Evolutionary conservation across 2,113 vertebrate genomes (phyloP), one percentile per base, ranked within the genome.

Genomic region (Cisticola juncidis): DNA sequence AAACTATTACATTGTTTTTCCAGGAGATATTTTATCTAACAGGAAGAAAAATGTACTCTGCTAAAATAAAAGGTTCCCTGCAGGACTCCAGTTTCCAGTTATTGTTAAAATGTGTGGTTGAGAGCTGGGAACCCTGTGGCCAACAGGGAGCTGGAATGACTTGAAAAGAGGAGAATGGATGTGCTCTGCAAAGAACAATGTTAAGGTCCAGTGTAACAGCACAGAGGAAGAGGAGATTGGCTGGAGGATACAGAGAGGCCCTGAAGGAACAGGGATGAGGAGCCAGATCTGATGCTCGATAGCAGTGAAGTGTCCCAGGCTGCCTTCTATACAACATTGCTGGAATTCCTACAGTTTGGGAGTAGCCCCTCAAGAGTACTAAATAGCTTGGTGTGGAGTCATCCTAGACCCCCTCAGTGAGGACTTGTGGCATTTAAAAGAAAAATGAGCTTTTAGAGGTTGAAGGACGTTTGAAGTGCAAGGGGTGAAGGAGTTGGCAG

Each of bases 311-410:
- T 44, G 82, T 72, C 90, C 50, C 58, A 45, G 79, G 57, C 70
- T 88, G 48, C 76, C 61, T 85, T 76, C 85, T 57, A 8, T 21
- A 66, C 11, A 91, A 85, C 90, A 88, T 86, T 66, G 68, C n/a
- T 95, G 85, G 58, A 93, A 96, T 96, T 93, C 86, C 82, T 94
- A 50, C 47, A 9, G 16, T n/a, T 86, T 81, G 79, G 82, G 76
- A 94, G 85, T n/a, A 94, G n/a, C 50, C 88, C 85, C 85, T 88
- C 74, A 48, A 65, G 66, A 77, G 23, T 24, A 38, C 50, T 78
- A 62, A 86, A 87, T 72, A 90, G 73, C 42, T 83, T 5, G 0
- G 5, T 66, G 47, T 62, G 79, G 66, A 95, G 54, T 62, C 71
- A 73, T 54, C 71, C 54, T 77, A 35, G 90, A 92, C 79, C 86